A percentile compares a stretch with the other conserved stretches of the same genome.
These are phyloP conservation scores for Pachycephus smyrnensis DNA, from an alignment of 2,888 invertebrate species.

Conservation along the genomic window DNA sequence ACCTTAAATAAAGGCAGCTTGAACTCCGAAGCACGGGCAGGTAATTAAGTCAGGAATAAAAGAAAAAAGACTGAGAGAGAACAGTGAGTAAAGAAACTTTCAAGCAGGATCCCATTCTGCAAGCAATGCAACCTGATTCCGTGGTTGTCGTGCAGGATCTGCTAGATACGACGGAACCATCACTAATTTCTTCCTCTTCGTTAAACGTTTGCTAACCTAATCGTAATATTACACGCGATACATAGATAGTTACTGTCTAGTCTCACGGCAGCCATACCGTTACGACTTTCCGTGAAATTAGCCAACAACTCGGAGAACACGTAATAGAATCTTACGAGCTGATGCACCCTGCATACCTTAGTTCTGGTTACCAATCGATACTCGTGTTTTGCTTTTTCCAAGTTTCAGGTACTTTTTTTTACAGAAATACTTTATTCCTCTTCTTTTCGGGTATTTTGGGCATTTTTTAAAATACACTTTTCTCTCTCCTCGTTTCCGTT, in stretches of 20 bases:
- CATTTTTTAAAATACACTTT: neutral
- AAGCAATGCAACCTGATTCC: neutral
- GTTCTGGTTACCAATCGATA: neutral
- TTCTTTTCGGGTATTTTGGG: neutral
- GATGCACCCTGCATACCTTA: neutral
- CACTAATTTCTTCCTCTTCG: neutral
- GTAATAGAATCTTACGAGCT: neutral
- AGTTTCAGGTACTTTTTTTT: too few relatives aligned
- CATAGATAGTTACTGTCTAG: neutral
- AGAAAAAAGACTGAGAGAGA: neutral
- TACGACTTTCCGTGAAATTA: neutral
- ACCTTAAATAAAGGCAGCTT: neutral
- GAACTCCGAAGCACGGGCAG: neutral
- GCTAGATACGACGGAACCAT: neutral
- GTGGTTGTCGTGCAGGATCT: neutral
- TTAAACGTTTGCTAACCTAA: neutral
- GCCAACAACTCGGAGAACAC: neutral
- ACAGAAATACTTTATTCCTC: too few relatives aligned
- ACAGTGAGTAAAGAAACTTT: neutral
- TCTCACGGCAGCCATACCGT: neutral
- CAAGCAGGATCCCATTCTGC: neutral
- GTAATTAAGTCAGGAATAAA: neutral
- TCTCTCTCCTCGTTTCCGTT: neutral
- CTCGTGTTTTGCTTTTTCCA: neutral
- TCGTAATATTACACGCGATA: neutral